Base-by-base conservation (phyloP, 2,888 invertebrate genomes). In the Pammene fasciana region DNA sequence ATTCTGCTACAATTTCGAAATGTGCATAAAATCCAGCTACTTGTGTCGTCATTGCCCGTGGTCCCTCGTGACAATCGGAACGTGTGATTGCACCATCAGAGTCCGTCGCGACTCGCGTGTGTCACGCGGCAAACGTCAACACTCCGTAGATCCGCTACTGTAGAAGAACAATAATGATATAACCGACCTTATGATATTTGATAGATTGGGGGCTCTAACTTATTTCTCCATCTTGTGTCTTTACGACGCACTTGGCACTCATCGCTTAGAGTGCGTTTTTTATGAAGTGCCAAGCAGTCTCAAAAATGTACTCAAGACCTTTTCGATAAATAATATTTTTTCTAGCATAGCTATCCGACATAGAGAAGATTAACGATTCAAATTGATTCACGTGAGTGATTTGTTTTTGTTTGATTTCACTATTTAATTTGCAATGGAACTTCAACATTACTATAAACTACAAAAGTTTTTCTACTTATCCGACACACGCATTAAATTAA, bases 41-140 rank as follows among this genome's bases (percentile, higher is more conserved):
- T 61, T 41, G 50, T 50, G 38, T 13, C 45, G 45, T 34, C 56
- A 57, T 64, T 59, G 52, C 48, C 34, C 60, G 38, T 56, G 34
- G 59, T 57, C 45, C 52, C 59, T 65, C 87, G 86, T 86, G 86
- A 84, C 83, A 81, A 78, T 82, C 73, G 74, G 79, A 76, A 80
- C 78, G 75, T 82, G 76, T 81, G 79, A 78, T 85, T 86, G 85
- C 83, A 78, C 82, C 83, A 84, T 77, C 76, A 73, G 67, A 74
- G 75, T 72, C 75, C 72, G 50, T 50, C 50, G 48, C 38, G 2
- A 38, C 38, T 86, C 78, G 88, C 88, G 88, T 89, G 90, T 82
- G 79, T 83, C 88, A 86, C 85, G 86, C 80, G 79, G 79, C 75
- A 79, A 76, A 26, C 26, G 79, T 60, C 52, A 41, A 50, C 62